Base-by-base conservation (phyloP, 2,888 invertebrate genomes). In the Cremastinae sp. region DNA sequence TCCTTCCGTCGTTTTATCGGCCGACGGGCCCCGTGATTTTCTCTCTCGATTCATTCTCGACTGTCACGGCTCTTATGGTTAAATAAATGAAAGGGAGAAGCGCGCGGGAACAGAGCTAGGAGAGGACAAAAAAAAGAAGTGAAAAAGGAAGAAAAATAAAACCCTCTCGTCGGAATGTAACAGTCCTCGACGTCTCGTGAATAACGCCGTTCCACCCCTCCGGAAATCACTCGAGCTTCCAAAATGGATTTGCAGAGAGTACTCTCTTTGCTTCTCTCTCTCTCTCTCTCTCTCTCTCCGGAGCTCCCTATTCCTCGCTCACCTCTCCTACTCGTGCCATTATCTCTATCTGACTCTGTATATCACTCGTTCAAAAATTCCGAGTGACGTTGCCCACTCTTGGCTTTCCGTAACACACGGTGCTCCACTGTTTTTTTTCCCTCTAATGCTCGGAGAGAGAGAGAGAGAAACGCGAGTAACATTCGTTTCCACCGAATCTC, bases 1-100 rank as follows among this genome's bases (percentile, higher is more conserved):
- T 84, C 90, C 93, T 94, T 94, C 94, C 5, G 84, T 80, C 51
- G 88, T 83, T 84, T 92, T 92, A 43, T 90, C 90, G 36, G 87
- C 85, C 88, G 92, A 92, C 8, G 92, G 90, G 70, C 89, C 88
- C 12, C 45, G 47, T 16, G 76, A 70, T 64, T 69, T 77, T 74
- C 16, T 10, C 38, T 61, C 36, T 59, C 68, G 53, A 56, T 45
- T 69, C 71, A 71, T 78, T 43, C 51, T 74, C 54, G 43, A 16
- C 38, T 28, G 28, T 28, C 28, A 28, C 28, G 5, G 28, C 28
- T 28, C 28, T 28, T 28, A 28, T 28, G 28, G 28, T 28, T 28
- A 28, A 28, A 28, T 28, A 28, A 28, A 28, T 28, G 28, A 28
- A 28, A 28, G 28, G 28, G 28, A 28, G 28, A n/a, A n/a, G n/a